A percentile compares a stretch with the other conserved stretches of the same genome.
These are phyloP conservation scores for Leptinotarsa haldemani DNA, from an alignment of 2,888 invertebrate genomes.

Conservation along the genomic window DNA sequence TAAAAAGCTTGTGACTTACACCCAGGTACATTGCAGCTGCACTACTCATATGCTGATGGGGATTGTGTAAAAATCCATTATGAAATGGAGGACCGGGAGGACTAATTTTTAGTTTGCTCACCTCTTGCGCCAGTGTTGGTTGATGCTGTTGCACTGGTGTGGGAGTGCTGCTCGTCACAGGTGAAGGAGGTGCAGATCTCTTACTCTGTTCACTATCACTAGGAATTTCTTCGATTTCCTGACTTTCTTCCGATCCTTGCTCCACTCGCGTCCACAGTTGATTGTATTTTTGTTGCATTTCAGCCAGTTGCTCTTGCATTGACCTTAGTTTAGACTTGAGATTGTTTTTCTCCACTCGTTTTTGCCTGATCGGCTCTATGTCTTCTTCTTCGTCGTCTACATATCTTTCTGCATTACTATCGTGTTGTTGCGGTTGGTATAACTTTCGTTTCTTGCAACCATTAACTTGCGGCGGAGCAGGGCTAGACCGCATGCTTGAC, in stretches of 20 bases:
- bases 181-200: constrained; percentile 69
- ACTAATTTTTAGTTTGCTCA: constrained; percentile 64
- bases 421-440: constrained; percentile 95
- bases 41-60: constrained; percentile 66
- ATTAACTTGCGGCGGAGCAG: constrained; percentile 84
- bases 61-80: constrained; percentile 64
- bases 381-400: constrained; percentile 80
- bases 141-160: constrained; percentile 61
- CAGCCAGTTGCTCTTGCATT: constrained; percentile 89
- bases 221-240: constrained; percentile 79
- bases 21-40: constrained; percentile 79
- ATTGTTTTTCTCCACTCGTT: constrained; percentile 87
- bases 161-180: constrained; percentile 68
- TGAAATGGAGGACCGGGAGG: constrained; percentile 67
- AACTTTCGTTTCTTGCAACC: constrained; percentile 96
- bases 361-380: constrained; percentile 83
- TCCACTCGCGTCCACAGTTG: constrained; percentile 89
- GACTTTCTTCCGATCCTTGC: constrained; percentile 80
- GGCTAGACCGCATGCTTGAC: constrained; percentile 91
- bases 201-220: constrained; percentile 76
- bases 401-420: constrained; percentile 74
- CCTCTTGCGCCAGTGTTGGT: constrained; percentile 58
- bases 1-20: constrained; percentile 80
- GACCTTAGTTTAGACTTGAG: constrained; percentile 86
- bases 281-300: constrained; percentile 92